phyloP scores from a whole-genome alignment of 2,797 vertebrate genomes.

The Semaprochilodus insignis region DNA sequence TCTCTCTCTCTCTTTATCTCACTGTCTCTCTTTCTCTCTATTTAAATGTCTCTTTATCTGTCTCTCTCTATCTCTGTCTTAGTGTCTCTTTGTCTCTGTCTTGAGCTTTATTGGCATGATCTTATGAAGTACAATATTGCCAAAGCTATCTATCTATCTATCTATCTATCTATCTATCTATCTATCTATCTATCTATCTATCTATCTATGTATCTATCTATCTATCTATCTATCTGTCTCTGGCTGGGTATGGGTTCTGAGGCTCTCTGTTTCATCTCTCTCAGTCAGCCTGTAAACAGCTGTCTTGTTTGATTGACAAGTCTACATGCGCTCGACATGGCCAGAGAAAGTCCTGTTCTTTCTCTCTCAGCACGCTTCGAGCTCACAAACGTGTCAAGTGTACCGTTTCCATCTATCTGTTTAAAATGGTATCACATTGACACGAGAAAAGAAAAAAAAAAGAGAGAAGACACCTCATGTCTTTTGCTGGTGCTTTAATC shows the following conservation, averaged over 20 bases:
- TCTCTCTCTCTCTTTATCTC: too few relatives aligned
- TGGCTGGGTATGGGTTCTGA: conserved; percentile 71
- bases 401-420: conserved; percentile 50
- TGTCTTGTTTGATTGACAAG: conserved; percentile 83
- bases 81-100: background rate
- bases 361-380: conserved; percentile 31
- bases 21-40: too few relatives aligned
- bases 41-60: conserved; percentile 42
- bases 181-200: background rate
- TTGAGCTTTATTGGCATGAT: too few relatives aligned
- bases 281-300: conserved; percentile 77
- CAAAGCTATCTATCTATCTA: conserved; percentile 58
- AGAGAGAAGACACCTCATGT: conserved; percentile 47
- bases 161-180: conserved; percentile 50
- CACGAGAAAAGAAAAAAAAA: conserved; percentile 25
- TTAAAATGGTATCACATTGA: conserved; percentile 51
- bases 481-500: conserved; percentile 58
- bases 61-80: conserved; percentile 49
- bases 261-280: conserved; percentile 76
- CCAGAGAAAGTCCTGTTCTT: conserved; percentile 55
- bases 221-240: conserved; percentile 51
- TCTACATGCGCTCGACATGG: conserved; percentile 68
- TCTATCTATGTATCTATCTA: background rate
- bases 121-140: too few relatives aligned
- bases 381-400: conserved; percentile 53